Evolutionary conservation across 2,888 invertebrate genomes (phyloP).

Genomic region (Drosophila monieri): DNA sequence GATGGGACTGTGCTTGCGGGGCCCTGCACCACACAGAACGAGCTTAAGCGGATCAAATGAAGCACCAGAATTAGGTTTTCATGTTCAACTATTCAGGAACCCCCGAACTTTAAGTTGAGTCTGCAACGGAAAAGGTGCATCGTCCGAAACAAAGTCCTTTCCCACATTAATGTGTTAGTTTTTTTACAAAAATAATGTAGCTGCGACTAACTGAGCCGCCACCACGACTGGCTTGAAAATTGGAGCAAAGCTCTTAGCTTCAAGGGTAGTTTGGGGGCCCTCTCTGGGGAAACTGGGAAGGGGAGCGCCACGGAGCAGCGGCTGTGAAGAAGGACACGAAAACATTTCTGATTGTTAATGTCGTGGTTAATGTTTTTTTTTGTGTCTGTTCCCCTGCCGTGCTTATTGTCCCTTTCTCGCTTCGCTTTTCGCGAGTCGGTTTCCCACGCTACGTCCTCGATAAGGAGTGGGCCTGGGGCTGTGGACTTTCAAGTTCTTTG

Average conservation of each 20-base stretch:
- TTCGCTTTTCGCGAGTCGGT: slow-evolving; percentile 3
- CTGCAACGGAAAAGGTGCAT: too few species aligned
- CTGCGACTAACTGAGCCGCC: slow-evolving; percentile 38
- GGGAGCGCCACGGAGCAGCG: neutral
- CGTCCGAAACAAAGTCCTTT: too few species aligned
- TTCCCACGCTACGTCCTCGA: slow-evolving; percentile 1
- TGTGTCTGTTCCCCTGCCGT: slow-evolving; percentile 19
- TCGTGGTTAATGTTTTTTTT: slow-evolving; percentile 48
- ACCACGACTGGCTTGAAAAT: slow-evolving; percentile 48
- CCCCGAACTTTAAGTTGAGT: too few species aligned
- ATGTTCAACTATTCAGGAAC: neutral
- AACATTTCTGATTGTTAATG: slow-evolving; percentile 66
- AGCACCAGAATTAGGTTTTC: neutral
- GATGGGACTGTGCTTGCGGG: slow-evolving; percentile 30
- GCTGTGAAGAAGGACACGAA: slow-evolving; percentile 23
- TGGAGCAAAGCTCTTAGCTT: slow-evolving; percentile 70
- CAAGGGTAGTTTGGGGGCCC: slow-evolving; percentile 37
- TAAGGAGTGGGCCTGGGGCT: neutral
- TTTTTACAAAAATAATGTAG: slow-evolving; percentile 11
- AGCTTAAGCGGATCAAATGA: slow-evolving; percentile 6
- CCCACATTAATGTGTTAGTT: too few species aligned
- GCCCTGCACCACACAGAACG: neutral
- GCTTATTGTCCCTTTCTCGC: slow-evolving; percentile 4
- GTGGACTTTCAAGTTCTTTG: slow-evolving; percentile 26
- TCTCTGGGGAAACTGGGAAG: slow-evolving; percentile 9